Conservation (phyloP, 37 sponge, comb jelly and placozoan genomes). For the Beroe ovata region DNA sequence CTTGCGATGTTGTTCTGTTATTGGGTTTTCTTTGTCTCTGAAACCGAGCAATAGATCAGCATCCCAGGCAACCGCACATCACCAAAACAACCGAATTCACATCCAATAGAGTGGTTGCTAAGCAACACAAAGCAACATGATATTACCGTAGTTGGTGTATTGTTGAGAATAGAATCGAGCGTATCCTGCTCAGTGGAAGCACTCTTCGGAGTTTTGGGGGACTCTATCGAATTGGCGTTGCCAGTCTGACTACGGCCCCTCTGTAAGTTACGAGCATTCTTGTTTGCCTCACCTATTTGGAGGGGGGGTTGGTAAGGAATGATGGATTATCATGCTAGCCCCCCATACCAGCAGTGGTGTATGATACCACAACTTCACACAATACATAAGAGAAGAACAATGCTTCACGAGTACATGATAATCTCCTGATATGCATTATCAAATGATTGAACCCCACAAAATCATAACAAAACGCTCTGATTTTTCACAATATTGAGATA, state of each 20-base stretch:
- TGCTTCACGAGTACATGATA: no score
- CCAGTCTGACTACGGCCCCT: slow-evolving; percentile 37
- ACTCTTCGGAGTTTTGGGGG: background rate
- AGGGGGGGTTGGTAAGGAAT: no score
- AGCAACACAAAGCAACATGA: background rate
- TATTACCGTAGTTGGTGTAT: slow-evolving; percentile 7
- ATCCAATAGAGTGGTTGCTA: no score
- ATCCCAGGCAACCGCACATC: no score
- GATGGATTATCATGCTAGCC: no score
- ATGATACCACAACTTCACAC: no score
- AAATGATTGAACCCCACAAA: background rate
- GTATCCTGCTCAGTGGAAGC: background rate
- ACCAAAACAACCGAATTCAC: no score
- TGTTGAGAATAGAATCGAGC: slow-evolving; percentile 33
- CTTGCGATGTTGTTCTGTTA: background rate
- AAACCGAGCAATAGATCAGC: no score
- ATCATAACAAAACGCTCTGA: no score
- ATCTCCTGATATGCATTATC: background rate
- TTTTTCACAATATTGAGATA: no score
- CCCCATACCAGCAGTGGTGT: no score
- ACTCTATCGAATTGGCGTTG: background rate
- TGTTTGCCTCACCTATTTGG: background rate
- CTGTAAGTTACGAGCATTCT: background rate
- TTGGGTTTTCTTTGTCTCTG: background rate
- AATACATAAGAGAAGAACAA: no score